These are phyloP conservation scores for Pollenia amentaria DNA, from an alignment of 2,888 invertebrate species.

Conservation along the genomic window DNA sequence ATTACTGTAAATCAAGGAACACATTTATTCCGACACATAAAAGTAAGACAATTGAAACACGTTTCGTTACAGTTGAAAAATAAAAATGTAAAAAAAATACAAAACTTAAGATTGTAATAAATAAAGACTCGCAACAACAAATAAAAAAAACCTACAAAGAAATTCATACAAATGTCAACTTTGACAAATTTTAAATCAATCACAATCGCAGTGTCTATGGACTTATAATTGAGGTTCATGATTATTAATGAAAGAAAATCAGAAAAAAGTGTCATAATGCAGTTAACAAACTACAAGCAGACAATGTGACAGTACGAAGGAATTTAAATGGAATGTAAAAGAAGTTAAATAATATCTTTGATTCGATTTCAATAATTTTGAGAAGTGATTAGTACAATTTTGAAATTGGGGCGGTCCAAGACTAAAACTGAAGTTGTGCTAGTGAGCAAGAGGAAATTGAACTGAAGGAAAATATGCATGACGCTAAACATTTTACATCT, in stretches of 20 bases:
- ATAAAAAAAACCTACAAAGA: slow-evolving; percentile 1
- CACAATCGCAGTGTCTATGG: slow-evolving; percentile 21
- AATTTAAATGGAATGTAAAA: slow-evolving; percentile 3
- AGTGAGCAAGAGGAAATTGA: too few relatives aligned
- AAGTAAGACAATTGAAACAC: slow-evolving; percentile 64
- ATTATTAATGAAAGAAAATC: background rate
- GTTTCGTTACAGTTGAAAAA: slow-evolving; percentile 11
- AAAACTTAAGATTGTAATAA: background rate
- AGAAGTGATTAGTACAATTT: too few relatives aligned
- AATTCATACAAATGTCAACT: slow-evolving; percentile 57
- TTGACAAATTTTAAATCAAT: slow-evolving; percentile 68
- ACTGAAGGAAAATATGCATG: too few relatives aligned
- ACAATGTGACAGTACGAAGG: background rate
- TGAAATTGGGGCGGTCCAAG: too few relatives aligned
- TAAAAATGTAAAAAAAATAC: background rate
- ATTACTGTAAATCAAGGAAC: slow-evolving; percentile 39
- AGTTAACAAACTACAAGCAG: background rate
- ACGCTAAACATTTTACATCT: too few relatives aligned
- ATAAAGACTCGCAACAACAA: background rate
- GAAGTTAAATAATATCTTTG: background rate
- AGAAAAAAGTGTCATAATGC: background rate
- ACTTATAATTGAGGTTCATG: background rate
- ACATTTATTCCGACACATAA: slow-evolving; percentile 30
- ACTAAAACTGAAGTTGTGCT: too few relatives aligned
- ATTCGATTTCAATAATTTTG: too few relatives aligned